phyloP scores from a whole-genome alignment of 2,113 vertebrate genomes.

The Cyanoderma ruficeps region DNA sequence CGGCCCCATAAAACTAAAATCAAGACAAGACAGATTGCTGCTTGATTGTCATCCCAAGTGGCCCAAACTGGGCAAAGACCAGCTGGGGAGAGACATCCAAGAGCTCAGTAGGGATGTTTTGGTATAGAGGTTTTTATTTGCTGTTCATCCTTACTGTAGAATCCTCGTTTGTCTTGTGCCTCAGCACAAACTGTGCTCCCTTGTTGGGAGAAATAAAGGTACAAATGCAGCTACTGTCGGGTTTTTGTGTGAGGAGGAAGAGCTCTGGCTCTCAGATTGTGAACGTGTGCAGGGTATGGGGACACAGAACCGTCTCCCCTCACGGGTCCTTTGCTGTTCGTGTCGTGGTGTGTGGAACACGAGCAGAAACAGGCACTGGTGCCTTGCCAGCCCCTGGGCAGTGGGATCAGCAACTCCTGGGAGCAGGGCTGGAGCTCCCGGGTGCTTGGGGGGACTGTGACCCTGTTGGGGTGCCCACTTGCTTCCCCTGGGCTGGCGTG shows the following conservation, averaged over 20 bases:
- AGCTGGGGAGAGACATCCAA: not conserved
- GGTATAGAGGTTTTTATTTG: not conserved
- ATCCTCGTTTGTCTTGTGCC: not conserved
- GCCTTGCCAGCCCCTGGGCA: not conserved
- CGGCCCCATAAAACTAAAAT: not conserved
- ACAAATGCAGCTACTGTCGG: not conserved
- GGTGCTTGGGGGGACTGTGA: fast-evolving
- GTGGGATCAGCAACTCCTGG: fast-evolving
- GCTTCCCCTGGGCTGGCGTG: fast-evolving
- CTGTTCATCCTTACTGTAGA: not conserved
- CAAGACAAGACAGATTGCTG: not conserved
- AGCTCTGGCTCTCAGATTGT: not conserved
- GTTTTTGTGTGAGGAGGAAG: not conserved
- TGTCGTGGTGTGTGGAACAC: fast-evolving
- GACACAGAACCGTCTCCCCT: not conserved
- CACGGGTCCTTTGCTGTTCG: fast-evolving
- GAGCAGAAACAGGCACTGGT: not conserved
- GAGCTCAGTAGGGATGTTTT: not conserved
- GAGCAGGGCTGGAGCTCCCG: not conserved
- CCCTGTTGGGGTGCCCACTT: not conserved
- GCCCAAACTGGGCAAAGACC: not conserved
- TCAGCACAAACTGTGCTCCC: not conserved
- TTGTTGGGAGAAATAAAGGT: not conserved
- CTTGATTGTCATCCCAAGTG: not conserved
- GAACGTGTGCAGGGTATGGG: not conserved